Conservation (phyloP, 2,113 vertebrate genomes). For the Saguinus midas region DNA sequence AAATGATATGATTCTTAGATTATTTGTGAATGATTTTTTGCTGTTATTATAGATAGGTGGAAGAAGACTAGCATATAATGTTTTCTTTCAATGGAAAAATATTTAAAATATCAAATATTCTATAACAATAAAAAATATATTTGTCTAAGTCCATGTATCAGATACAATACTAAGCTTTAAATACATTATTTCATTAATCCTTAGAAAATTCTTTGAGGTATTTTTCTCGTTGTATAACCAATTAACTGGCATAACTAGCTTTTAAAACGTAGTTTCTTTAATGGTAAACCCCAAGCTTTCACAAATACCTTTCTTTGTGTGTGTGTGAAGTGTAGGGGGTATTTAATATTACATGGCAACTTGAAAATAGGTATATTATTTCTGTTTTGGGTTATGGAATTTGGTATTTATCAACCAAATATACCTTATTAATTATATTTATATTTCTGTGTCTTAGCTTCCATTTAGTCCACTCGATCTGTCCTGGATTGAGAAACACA, state of each 20-base stretch:
- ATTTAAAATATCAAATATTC: background rate
- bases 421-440: background rate
- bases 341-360: background rate
- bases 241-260: background rate
- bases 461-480: background rate
- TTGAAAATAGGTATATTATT: background rate
- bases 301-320: background rate
- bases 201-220: slow-evolving; percentile 34
- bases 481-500: background rate
- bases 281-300: background rate
- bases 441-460: background rate
- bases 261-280: background rate
- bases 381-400: background rate
- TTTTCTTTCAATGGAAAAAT: slow-evolving; percentile 34
- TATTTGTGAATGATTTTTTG: slow-evolving; percentile 1
- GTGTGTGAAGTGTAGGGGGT: background rate
- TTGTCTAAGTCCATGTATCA: background rate
- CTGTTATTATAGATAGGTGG: background rate
- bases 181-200: background rate
- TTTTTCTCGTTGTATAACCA: background rate
- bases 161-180: background rate
- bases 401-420: background rate
- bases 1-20: slow-evolving; percentile 30
- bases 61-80: background rate
- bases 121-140: background rate